Evolutionary conservation across 2,888 invertebrate species (phyloP).

Genomic region (Ectobius pallidus): DNA sequence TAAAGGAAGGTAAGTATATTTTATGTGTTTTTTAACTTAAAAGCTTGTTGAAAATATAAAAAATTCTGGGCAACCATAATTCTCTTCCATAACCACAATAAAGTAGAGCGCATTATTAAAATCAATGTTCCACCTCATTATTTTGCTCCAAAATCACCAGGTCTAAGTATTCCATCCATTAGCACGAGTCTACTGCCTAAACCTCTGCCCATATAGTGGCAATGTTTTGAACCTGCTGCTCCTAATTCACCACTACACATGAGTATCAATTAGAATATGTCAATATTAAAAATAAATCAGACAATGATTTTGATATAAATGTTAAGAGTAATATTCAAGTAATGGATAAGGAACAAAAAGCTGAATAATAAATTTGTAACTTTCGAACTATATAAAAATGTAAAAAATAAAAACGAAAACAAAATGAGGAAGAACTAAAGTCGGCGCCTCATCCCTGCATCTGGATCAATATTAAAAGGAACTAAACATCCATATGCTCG

Average conservation of each 20-base stretch:
- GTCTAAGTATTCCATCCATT: constrained; percentile 17
- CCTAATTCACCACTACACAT: background rate
- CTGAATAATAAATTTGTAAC: constrained; percentile 4
- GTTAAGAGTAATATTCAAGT: background rate
- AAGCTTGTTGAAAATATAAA: too few relatives aligned
- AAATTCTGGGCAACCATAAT: too few relatives aligned
- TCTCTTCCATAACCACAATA: too few relatives aligned
- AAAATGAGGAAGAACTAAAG: background rate
- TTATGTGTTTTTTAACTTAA: too few relatives aligned
- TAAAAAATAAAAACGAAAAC: constrained; percentile 17
- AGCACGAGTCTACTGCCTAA: background rate
- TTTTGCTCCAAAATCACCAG: too few relatives aligned
- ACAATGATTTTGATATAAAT: background rate
- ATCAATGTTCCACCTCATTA: too few relatives aligned
- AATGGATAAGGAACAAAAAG: background rate
- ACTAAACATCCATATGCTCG: constrained; percentile 15
- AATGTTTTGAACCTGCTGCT: constrained; percentile 9
- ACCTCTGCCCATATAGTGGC: too few relatives aligned
- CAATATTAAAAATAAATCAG: constrained; percentile 1
- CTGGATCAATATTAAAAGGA: constrained; percentile 20
- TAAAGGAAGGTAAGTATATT: too few relatives aligned
- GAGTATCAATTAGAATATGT: background rate
- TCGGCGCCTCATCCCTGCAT: background rate
- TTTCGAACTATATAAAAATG: constrained; percentile 26
- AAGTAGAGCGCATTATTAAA: too few relatives aligned